Evolutionary conservation across 2,888 invertebrate species (phyloP).

Genomic region (Dorcus parallelipipedus): DNA sequence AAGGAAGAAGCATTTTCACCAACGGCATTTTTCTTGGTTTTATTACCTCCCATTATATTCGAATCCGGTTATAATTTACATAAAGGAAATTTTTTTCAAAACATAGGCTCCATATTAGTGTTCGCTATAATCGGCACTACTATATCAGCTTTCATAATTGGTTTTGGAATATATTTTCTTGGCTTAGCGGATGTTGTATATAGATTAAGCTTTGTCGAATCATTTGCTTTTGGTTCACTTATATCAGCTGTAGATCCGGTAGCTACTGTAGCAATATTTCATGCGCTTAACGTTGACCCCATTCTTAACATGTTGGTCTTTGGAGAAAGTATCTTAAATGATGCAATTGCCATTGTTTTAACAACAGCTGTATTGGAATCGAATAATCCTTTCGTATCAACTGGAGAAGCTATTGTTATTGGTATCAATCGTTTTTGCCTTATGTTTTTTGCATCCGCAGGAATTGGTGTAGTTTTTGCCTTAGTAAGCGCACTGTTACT

Average conservation of each 20-base stretch:
- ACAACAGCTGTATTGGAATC: conserved; percentile 84
- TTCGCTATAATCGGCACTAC: conserved; percentile 98
- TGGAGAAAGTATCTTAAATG: conserved; percentile 92
- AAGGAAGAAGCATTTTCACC: conserved; percentile 98
- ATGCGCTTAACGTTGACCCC: conserved; percentile 95
- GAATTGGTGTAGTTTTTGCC: conserved; percentile 93
- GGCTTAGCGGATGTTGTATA: conserved; percentile 92
- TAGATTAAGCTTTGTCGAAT: conserved; percentile 89
- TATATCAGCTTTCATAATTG: conserved; percentile 95
- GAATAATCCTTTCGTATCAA: conserved; percentile 63
- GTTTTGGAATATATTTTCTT: conserved; percentile 91
- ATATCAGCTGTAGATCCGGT: conserved; percentile 99
- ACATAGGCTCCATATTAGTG: conserved; percentile 96
- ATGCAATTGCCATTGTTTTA: conserved; percentile 96
- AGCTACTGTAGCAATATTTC: conserved; percentile 97
- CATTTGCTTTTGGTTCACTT: conserved; percentile 96
- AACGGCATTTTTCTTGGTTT: conserved; percentile 94
- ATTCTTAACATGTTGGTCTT: conserved; percentile 99
- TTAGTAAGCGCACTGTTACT: conserved; percentile 87
- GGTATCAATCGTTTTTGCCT: conserved; percentile 88
- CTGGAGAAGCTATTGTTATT: conserved; percentile 81
- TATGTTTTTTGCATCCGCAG: conserved; percentile 98
- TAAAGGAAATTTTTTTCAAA: conserved; percentile 95
- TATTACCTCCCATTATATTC: conserved; percentile 97
- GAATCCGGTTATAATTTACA: conserved; percentile 99